These are phyloP conservation scores for Paracanthobrama guichenoti DNA, from an alignment of 2,113 vertebrate species.

Conservation along the genomic window DNA sequence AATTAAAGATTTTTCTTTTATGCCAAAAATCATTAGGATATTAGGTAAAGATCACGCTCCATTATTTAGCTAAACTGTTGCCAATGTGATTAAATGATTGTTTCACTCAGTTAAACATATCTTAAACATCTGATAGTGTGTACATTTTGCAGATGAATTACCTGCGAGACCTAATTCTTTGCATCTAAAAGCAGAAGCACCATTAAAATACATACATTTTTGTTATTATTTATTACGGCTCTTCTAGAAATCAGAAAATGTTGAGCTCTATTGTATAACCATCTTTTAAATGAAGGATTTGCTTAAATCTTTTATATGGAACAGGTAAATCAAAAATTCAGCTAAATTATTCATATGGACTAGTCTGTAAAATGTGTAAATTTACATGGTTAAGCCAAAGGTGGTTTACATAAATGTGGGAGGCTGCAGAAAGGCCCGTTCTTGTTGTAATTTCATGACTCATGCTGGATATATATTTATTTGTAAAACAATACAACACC, in stretches of 20 bases:
- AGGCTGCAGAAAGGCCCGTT: neutral
- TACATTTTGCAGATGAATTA: neutral
- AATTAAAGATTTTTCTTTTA: no score
- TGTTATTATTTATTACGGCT: neutral
- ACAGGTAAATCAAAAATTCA: slow-evolving; percentile 32
- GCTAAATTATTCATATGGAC: slow-evolving; percentile 24
- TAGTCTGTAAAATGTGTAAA: slow-evolving; percentile 26
- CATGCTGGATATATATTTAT: neutral
- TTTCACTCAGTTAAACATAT: neutral
- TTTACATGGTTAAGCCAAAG: slow-evolving; percentile 8
- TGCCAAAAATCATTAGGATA: no score
- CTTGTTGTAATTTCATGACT: slow-evolving; percentile 15
- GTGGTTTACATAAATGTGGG: neutral
- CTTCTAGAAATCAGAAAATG: neutral
- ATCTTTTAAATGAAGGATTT: neutral
- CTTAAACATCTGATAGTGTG: neutral
- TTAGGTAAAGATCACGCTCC: no score
- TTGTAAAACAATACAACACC: slow-evolving; percentile 19
- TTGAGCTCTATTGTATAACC: neutral
- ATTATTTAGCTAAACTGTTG: neutral
- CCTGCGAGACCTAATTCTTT: neutral
- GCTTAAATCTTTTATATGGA: slow-evolving; percentile 26
- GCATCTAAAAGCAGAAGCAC: neutral
- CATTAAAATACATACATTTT: neutral
- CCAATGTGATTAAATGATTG: neutral